phyloP scores from a whole-genome alignment of 2,888 invertebrate species.

The Diaphora mendica region DNA sequence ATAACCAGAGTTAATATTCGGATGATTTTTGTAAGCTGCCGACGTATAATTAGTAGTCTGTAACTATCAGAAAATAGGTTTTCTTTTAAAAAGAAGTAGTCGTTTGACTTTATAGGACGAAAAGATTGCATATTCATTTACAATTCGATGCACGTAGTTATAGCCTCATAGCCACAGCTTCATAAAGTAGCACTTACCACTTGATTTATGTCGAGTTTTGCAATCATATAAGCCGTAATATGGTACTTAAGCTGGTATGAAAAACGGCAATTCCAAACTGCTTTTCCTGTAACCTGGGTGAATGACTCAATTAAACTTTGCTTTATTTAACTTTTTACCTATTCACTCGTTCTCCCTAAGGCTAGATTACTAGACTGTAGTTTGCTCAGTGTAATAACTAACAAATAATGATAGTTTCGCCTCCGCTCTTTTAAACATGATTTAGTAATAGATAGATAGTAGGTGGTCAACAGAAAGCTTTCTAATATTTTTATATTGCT shows the following conservation, averaged over 20 bases:
- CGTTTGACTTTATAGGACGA: not conserved
- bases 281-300: constrained; percentile 22
- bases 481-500: constrained; percentile 8
- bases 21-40: no score
- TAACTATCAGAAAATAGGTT: no score
- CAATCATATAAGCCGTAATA: constrained; percentile 44
- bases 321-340: constrained; percentile 8
- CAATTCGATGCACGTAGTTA: constrained; percentile 46
- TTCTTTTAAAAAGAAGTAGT: not conserved
- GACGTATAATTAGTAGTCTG: not conserved
- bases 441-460: constrained; percentile 15
- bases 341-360: constrained; percentile 8
- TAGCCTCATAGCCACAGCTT: constrained; percentile 11
- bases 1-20: no score
- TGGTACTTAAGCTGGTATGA: constrained; percentile 20
- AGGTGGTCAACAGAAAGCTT: constrained; percentile 18
- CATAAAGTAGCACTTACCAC: constrained; percentile 35
- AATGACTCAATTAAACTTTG: constrained; percentile 33
- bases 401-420: constrained; percentile 17
- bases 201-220: constrained; percentile 49
- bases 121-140: constrained; percentile 34
- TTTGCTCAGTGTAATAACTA: constrained; percentile 8
- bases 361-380: constrained; percentile 11
- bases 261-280: constrained; percentile 26
- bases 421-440: constrained; percentile 16